Conservation (phyloP, 2,113 vertebrate species). For the Strix aluco region DNA sequence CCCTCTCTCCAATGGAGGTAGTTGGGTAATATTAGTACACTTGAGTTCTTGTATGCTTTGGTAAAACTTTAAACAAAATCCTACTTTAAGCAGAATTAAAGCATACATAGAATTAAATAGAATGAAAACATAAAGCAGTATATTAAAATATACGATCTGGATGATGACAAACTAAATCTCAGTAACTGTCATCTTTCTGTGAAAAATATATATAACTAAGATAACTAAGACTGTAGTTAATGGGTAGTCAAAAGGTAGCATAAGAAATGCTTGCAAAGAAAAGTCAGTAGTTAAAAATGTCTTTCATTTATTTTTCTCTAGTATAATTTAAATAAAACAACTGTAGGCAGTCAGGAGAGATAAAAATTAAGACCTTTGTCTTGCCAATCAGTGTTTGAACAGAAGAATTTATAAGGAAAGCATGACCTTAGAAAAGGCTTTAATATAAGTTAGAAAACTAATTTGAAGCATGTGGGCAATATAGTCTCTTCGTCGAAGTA, state of each 20-base stretch:
- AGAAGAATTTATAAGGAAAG: neutral
- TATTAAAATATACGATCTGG: neutral
- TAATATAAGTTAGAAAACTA: neutral
- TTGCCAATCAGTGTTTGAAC: neutral
- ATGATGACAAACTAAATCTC: neutral
- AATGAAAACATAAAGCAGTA: neutral
- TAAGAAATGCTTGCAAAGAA: neutral
- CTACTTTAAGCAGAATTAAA: neutral
- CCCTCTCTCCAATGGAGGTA: neutral
- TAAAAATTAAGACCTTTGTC: neutral
- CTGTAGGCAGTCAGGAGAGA: neutral
- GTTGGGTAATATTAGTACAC: neutral
- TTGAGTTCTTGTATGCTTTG: neutral
- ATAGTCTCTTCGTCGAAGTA: neutral
- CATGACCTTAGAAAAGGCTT: neutral
- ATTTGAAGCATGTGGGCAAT: neutral
- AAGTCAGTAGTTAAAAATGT: neutral
- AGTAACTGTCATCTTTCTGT: neutral
- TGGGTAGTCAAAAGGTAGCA: neutral
- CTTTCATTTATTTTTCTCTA: neutral
- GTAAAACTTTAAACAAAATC: neutral
- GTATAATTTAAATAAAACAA: neutral
- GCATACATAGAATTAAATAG: neutral
- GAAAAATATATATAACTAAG: neutral
- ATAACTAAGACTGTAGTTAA: neutral